A percentile compares a stretch with the other conserved stretches of the same genome.
Conservation (phyloP, 2,797 vertebrate species). For the Sitta carolinensis region DNA sequence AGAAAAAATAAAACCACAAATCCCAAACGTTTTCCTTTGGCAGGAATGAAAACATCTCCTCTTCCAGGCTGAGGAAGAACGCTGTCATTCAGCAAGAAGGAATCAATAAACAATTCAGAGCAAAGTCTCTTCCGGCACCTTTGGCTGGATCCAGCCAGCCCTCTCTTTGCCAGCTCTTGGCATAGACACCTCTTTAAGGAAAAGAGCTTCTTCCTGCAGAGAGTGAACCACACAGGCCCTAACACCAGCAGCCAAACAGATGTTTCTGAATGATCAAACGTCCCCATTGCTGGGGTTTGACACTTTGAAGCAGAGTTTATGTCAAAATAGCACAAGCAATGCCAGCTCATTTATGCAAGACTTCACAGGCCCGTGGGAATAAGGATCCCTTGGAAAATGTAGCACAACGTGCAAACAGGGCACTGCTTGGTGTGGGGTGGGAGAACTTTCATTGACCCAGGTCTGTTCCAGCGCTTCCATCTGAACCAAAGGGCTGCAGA, state of each 20-base stretch:
- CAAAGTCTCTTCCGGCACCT: background rate
- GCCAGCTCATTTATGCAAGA: background rate
- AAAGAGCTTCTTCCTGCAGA: background rate
- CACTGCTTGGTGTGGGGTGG: background rate
- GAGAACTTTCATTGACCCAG: background rate
- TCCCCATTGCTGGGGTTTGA: background rate
- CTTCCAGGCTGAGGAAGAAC: background rate
- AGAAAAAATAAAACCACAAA: accelerated
- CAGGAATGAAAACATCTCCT: background rate
- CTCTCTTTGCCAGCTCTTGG: background rate
- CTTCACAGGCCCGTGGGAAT: background rate
- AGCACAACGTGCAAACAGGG: accelerated
- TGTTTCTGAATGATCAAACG: background rate
- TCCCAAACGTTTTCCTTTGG: background rate
- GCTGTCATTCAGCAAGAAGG: background rate
- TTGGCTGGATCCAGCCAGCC: background rate
- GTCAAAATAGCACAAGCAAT: background rate
- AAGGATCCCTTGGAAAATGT: background rate
- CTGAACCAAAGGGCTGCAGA: background rate
- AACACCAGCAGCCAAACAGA: background rate
- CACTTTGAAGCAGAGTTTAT: background rate
- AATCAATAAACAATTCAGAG: background rate
- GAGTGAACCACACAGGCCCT: background rate
- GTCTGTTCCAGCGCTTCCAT: background rate
- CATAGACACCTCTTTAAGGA: background rate